These are phyloP conservation scores for Antennarius striatus DNA, from an alignment of 2,113 vertebrate species.

Conservation along the genomic window DNA sequence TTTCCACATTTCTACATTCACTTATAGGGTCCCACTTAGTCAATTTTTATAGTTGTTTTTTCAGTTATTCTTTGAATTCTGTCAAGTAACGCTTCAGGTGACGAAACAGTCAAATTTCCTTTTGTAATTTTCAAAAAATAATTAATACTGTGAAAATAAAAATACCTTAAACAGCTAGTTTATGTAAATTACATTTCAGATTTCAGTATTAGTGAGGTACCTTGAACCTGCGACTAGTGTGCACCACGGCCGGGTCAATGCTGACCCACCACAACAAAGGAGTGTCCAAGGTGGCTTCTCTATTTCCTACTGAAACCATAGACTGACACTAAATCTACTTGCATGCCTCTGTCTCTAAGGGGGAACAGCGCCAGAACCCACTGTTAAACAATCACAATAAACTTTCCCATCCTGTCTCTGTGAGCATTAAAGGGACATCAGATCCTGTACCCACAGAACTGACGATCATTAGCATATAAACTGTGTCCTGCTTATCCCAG, in stretches of 20 bases:
- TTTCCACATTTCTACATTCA: too few relatives aligned
- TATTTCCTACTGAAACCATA: slow-evolving; percentile 72
- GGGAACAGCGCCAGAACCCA: slow-evolving; percentile 47
- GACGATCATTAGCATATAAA: slow-evolving; percentile 47
- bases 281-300: slow-evolving; percentile 51
- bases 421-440: slow-evolving; percentile 30
- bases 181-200: neutral
- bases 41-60: slow-evolving; percentile 31
- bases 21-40: slow-evolving; percentile 3
- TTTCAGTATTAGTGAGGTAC: slow-evolving; percentile 19
- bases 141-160: neutral
- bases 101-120: neutral
- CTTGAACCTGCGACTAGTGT: slow-evolving; percentile 1
- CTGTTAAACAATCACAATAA: slow-evolving; percentile 63
- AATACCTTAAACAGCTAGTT: neutral
- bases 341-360: slow-evolving; percentile 30
- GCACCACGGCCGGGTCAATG: slow-evolving; percentile 14
- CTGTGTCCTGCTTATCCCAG: slow-evolving; percentile 23
- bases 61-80: neutral
- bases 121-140: neutral
- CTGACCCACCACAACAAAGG: slow-evolving; percentile 54
- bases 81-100: neutral
- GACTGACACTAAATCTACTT: slow-evolving; percentile 68
- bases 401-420: slow-evolving; percentile 57
- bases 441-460: slow-evolving; percentile 8